phyloP scores from a whole-genome alignment of 2,113 vertebrate species.

The Istiophorus platypterus region DNA sequence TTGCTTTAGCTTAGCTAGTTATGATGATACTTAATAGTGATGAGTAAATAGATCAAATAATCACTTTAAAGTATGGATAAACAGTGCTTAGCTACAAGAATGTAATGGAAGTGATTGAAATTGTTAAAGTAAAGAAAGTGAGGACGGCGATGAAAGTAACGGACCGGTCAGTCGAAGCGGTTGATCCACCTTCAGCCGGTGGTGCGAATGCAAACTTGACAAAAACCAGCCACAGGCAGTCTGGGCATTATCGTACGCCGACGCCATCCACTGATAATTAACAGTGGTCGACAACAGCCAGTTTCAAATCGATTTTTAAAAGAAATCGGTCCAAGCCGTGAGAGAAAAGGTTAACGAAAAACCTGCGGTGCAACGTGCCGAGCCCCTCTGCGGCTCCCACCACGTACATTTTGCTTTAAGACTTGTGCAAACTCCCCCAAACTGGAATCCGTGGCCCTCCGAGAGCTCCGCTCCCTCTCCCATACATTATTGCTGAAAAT shows the following conservation, averaged over 20 bases:
- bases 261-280: neutral
- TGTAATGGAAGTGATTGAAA: too few species aligned
- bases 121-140: too few species aligned
- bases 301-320: neutral
- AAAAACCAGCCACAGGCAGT: too few species aligned
- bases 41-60: too few species aligned
- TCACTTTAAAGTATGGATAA: too few species aligned
- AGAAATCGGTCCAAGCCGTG: neutral
- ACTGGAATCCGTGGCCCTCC: conserved; percentile 52
- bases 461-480: conserved; percentile 66
- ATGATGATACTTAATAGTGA: too few species aligned
- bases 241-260: too few species aligned
- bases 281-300: neutral
- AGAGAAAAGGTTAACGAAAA: neutral
- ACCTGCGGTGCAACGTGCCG: conserved; percentile 22
- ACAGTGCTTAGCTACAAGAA: too few species aligned
- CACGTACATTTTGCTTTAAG: conserved; percentile 43
- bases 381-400: conserved; percentile 10
- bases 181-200: neutral
- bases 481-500: conserved; percentile 82
- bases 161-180: too few species aligned
- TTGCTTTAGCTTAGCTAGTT: too few species aligned
- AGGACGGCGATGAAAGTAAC: too few species aligned
- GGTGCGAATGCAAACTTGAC: neutral
- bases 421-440: conserved; percentile 42